A percentile compares a stretch with the other conserved stretches of the same genome.
phyloP scores from a whole-genome alignment of 2,113 vertebrate genomes.

The Stegostoma tigrinum region DNA sequence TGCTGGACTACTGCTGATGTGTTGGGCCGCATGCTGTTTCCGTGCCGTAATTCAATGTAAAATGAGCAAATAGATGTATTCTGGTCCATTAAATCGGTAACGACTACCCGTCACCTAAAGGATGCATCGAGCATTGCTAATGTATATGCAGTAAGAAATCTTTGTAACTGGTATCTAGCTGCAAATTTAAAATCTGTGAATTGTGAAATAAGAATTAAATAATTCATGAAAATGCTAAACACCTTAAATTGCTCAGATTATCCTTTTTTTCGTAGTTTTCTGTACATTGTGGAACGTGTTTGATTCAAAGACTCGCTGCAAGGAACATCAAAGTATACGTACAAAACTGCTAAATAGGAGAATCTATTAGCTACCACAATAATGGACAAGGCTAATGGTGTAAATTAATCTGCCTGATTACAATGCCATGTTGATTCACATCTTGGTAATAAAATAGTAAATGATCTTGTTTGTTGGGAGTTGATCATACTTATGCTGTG shows the following conservation, averaged over 20 bases:
- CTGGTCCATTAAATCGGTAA: background rate
- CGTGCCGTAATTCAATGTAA: background rate
- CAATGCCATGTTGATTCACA: background rate
- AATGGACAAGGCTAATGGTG: background rate
- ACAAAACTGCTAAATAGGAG: background rate
- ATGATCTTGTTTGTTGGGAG: background rate
- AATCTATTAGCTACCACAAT: background rate
- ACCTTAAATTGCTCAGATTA: constrained; percentile 42
- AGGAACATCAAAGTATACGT: constrained; percentile 44
- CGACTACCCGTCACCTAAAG: background rate
- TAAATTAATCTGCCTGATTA: constrained; percentile 13
- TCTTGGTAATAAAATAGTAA: background rate
- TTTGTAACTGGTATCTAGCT: constrained; percentile 34
- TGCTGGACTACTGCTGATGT: background rate
- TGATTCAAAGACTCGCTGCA: constrained; percentile 50
- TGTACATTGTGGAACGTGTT: constrained; percentile 43
- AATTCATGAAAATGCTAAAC: constrained; percentile 47
- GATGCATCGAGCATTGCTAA: background rate
- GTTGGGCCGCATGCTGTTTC: background rate
- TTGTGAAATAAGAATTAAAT: constrained; percentile 55
- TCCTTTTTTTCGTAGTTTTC: constrained; percentile 39
- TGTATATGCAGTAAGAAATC: background rate
- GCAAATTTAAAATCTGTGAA: constrained; percentile 45
- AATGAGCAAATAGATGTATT: background rate
- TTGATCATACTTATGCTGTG: background rate